A percentile compares a stretch with the other conserved stretches of the same genome.
These are phyloP conservation scores for Apteryx owenii DNA, from an alignment of 2,113 vertebrate species.

Conservation along the genomic window DNA sequence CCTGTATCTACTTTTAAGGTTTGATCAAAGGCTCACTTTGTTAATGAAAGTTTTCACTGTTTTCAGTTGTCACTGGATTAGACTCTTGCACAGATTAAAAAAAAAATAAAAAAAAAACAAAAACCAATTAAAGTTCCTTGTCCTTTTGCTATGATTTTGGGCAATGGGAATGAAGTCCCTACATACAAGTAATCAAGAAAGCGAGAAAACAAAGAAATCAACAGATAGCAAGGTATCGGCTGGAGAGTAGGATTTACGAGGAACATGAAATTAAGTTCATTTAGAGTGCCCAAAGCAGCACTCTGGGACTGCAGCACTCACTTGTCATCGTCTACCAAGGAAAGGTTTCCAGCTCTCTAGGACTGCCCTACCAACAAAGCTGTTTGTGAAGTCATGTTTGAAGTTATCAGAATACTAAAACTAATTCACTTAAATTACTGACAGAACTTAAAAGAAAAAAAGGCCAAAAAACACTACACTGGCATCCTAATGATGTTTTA, in stretches of 20 bases:
- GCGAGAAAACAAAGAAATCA: conserved; percentile 2
- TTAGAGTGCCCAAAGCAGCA: background rate
- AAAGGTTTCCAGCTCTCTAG: background rate
- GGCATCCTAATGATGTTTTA: background rate
- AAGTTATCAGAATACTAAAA: background rate
- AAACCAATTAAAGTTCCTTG: background rate
- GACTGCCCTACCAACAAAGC: background rate
- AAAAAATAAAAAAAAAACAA: background rate
- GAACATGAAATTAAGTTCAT: background rate
- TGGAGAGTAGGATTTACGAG: background rate
- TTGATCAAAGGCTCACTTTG: background rate
- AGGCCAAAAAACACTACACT: background rate
- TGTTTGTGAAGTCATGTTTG: background rate
- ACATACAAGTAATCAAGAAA: background rate
- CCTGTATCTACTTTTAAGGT: background rate
- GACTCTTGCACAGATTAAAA: background rate
- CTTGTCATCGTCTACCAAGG: background rate
- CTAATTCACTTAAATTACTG: background rate
- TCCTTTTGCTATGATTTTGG: background rate
- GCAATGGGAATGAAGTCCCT: background rate
- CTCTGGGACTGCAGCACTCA: background rate
- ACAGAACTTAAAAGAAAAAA: background rate
- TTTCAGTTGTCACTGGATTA: background rate
- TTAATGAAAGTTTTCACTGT: background rate
- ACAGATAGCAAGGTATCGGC: background rate